Percentiles rank a stretch among this genome's conserved stretches.
phyloP scores from a whole-genome alignment of 2,888 invertebrate genomes.

The Xestoiulus laeticollis region DNA sequence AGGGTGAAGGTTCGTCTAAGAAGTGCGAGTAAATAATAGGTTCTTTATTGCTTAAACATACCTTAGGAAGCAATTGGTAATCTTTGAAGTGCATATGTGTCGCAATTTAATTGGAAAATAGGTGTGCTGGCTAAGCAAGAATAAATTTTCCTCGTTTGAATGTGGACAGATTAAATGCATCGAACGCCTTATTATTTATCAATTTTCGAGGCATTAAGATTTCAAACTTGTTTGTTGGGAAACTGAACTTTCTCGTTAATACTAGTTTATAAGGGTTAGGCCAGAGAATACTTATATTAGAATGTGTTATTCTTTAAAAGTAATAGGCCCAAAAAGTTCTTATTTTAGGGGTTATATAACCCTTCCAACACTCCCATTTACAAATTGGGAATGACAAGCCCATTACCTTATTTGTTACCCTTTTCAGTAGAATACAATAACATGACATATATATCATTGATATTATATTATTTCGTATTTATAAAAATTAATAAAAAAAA shows the following conservation, averaged over 20 bases:
- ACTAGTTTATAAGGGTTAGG: neutral
- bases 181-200: neutral
- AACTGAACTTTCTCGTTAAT: neutral
- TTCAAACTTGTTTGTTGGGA: neutral
- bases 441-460: too few relatives aligned
- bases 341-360: neutral
- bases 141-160: neutral
- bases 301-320: neutral
- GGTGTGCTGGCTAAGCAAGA: neutral
- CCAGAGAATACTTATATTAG: neutral
- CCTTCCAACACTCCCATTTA: too few relatives aligned
- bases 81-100: neutral
- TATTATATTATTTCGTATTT: too few relatives aligned
- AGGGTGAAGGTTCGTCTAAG: neutral
- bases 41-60: neutral
- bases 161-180: neutral
- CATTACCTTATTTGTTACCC: neutral
- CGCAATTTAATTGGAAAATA: neutral
- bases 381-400: too few relatives aligned
- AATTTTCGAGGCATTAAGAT: constrained; percentile 19
- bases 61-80: neutral
- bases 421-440: too few relatives aligned
- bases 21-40: neutral
- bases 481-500: too few relatives aligned
- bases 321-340: neutral